Evolutionary conservation across 2,113 vertebrate species (phyloP).

Genomic region (Paratilapia polleni): DNA sequence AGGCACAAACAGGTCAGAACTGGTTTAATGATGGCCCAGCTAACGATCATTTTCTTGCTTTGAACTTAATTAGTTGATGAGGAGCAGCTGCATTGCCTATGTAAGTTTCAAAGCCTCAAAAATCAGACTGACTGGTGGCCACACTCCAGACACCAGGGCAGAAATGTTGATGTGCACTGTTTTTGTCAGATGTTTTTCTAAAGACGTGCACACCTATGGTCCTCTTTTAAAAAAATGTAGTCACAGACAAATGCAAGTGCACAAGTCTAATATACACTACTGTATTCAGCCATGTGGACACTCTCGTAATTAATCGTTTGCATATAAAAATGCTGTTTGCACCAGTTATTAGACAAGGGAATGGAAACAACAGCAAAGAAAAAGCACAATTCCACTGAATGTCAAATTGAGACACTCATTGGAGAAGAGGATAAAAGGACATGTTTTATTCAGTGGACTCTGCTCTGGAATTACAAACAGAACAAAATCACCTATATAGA

Average conservation of each 20-base stretch:
- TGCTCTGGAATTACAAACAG: neutral
- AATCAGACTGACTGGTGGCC: neutral
- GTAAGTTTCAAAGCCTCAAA: neutral
- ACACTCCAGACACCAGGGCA: neutral
- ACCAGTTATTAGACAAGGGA: neutral
- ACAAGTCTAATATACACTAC: neutral
- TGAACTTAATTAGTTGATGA: constrained; percentile 49
- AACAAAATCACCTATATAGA: neutral
- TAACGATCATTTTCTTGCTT: constrained; percentile 44
- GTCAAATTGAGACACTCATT: neutral
- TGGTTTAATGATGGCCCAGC: constrained; percentile 19
- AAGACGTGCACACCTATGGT: neutral
- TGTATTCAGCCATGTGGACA: neutral
- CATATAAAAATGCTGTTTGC: neutral
- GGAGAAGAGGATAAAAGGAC: neutral
- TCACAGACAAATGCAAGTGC: neutral
- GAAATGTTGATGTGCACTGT: neutral
- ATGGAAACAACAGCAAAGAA: neutral
- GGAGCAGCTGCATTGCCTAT: constrained; percentile 9
- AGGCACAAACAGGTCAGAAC: constrained; percentile 42
- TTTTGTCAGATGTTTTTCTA: neutral
- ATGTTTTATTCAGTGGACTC: neutral
- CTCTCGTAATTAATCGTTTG: neutral
- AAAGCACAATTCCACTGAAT: neutral
- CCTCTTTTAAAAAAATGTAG: neutral